These are phyloP conservation scores for Hystrix cristata DNA, from an alignment of 2,113 vertebrate species.

Conservation along the genomic window DNA sequence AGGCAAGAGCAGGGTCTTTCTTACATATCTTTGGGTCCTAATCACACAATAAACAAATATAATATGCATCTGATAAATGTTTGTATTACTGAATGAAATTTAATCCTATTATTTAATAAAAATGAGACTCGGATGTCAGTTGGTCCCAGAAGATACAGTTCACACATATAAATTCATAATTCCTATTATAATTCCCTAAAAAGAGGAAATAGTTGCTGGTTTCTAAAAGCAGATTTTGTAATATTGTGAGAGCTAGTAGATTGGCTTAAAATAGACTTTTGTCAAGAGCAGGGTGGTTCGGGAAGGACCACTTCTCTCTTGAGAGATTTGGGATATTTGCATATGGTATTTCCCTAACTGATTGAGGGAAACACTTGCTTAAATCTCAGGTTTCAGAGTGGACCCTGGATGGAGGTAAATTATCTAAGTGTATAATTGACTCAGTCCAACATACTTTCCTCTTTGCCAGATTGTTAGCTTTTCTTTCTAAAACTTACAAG, in stretches of 20 bases:
- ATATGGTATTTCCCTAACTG: constrained; percentile 34
- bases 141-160: neutral
- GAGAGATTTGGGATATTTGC: neutral
- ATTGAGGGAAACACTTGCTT: neutral
- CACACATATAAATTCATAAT: constrained; percentile 1
- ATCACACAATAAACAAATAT: neutral
- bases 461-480: constrained; percentile 33
- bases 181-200: constrained; percentile 56
- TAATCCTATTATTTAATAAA: constrained; percentile 22
- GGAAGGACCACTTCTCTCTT: neutral
- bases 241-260: neutral
- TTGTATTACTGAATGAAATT: constrained; percentile 27
- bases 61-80: neutral
- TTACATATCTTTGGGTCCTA: neutral
- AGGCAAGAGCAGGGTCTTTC: neutral
- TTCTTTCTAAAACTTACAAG: constrained; percentile 22
- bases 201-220: neutral
- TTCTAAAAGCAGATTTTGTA: neutral
- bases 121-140: constrained; percentile 1
- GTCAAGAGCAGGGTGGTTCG: neutral
- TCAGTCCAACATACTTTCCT: neutral
- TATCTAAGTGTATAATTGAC: constrained; percentile 19
- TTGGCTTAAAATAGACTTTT: constrained; percentile 25
- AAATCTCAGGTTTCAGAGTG: constrained; percentile 47
- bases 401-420: constrained; percentile 46